Base-by-base conservation (phyloP, 2,797 vertebrate species). In the Anolis apletophallus region DNA sequence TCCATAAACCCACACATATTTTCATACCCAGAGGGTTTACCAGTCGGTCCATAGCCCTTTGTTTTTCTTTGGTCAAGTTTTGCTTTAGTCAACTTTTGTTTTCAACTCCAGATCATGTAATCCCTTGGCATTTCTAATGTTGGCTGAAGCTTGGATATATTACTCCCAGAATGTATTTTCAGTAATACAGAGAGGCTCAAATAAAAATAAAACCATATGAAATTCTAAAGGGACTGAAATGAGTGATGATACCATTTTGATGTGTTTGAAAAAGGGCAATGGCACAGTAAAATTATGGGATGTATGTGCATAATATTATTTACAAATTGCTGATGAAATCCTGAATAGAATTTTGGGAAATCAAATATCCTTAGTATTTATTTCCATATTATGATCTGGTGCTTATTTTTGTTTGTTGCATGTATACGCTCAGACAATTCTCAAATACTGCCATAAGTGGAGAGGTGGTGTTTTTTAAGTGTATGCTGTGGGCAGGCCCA, bases 391-490 rank as follows among this genome's bases (percentile, higher is more conserved):
- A 87, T 88, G 88, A 90, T 74, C 72, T 85, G n/a, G 29, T 69
- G 84, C 78, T 91, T 91, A 85, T 89, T 89, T 90, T 90, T 91
- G 0, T 0, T 80, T 91, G 91, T 94, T 90, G 91, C 55, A 83
- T 79, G 1, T 4, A 50, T 75, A 88, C 89, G 86, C 21, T 88
- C 88, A 67, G 69, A 88, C 87, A 36, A 59, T 26, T 5, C n/a
- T 5, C 67, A 84, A 88, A 86, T 88, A 64, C 80, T 77, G 69
- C 91, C 89, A 14, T 81, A 94, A 94, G 90, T 34, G 91, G 89
- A 91, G 82, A 76, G 86, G 2, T 52, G 34, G 64, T 26, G 8
- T 91, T 64, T 80, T 80, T 34, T 16, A 85, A 76, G 71, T 55
- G 52, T 83, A 50, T 76, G 46, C 78, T 55, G 32, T 92, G 91